Conservation (phyloP, 2,113 vertebrate genomes). For the Tympanuchus pallidicinctus region DNA sequence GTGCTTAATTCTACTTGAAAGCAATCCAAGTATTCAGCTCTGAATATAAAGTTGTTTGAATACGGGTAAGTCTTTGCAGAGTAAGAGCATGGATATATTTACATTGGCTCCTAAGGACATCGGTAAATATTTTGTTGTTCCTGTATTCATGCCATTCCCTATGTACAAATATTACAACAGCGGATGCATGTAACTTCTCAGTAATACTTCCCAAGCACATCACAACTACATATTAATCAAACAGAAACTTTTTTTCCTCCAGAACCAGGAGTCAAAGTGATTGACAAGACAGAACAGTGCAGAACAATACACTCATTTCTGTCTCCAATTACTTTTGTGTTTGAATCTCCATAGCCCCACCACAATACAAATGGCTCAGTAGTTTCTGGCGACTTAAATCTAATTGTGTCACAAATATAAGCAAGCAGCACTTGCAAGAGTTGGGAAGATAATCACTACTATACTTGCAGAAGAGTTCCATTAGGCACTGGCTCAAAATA, state of each 20-base stretch:
- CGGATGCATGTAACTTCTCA: not conserved
- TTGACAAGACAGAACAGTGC: not conserved
- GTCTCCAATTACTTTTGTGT: not conserved
- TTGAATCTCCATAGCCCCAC: not conserved
- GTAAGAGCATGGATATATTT: constrained; percentile 43
- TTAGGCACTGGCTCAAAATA: not conserved
- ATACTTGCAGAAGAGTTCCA: not conserved
- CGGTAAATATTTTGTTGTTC: constrained; percentile 60
- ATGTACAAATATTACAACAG: constrained; percentile 28
- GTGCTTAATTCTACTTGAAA: constrained; percentile 51
- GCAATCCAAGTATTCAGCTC: constrained; percentile 39
- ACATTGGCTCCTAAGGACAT: constrained; percentile 52
- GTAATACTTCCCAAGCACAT: not conserved
- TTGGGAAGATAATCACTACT: not conserved
- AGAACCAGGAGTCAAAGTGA: not conserved
- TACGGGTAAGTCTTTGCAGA: constrained; percentile 26
- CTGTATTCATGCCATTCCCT: constrained; percentile 27
- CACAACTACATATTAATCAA: not conserved
- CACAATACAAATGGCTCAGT: not conserved
- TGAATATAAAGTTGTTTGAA: constrained; percentile 41
- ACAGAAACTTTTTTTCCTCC: not conserved
- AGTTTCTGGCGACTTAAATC: not conserved
- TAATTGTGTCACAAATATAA: not conserved
- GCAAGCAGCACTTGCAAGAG: not conserved
- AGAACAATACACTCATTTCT: not conserved